Evolutionary conservation across 2,797 vertebrate species (phyloP).

Genomic region (Clarias platycephalus): DNA sequence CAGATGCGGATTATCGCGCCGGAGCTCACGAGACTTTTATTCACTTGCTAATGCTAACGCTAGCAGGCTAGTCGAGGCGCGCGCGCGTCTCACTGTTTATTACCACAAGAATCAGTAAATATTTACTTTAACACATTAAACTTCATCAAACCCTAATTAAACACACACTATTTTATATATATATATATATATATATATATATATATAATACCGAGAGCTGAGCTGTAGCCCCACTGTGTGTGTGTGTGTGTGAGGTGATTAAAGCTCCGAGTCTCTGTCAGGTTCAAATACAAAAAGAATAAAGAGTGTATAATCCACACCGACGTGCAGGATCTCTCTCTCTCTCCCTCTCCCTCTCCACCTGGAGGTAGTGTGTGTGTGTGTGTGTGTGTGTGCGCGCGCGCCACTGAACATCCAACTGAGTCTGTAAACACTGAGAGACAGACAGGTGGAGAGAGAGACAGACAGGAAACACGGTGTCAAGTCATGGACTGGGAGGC

Average conservation of each 20-base stretch:
- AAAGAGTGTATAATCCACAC: neutral
- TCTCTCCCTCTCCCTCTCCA: neutral
- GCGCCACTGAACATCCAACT: neutral
- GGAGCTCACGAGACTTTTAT: neutral
- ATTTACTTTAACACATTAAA: neutral
- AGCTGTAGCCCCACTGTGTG: neutral
- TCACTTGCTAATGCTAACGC: neutral
- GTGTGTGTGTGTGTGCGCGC: no score
- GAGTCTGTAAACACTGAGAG: neutral
- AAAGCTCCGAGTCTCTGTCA: no score
- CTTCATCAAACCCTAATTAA: neutral
- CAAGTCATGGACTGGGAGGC: neutral
- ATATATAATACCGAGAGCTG: neutral
- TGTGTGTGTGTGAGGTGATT: neutral
- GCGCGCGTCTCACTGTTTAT: neutral
- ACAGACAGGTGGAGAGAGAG: neutral
- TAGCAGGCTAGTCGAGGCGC: neutral
- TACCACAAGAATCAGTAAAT: neutral
- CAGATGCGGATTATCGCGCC: neutral
- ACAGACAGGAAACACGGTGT: neutral
- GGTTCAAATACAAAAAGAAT: neutral
- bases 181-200: neutral
- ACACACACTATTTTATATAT: neutral
- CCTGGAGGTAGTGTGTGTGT: neutral
- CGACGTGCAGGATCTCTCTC: neutral